Percentiles rank a stretch among this genome's conserved stretches.
These are phyloP conservation scores for Suncus etruscus DNA, from an alignment of 2,113 vertebrate genomes.

Conservation along the genomic window DNA sequence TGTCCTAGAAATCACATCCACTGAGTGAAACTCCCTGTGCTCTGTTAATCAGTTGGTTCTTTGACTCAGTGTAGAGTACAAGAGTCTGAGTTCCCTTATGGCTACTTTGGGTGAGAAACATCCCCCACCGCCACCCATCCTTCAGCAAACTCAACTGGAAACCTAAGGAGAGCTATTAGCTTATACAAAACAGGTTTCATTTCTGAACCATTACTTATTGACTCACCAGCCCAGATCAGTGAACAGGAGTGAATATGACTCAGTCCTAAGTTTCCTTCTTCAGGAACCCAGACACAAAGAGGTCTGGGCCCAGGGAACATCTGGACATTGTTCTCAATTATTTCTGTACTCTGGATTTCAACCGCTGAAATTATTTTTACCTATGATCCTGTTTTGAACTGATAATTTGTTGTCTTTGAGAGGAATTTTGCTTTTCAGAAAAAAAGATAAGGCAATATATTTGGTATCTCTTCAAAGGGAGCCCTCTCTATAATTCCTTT, in stretches of 20 bases:
- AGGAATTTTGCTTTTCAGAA: conserved; percentile 53
- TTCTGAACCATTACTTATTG: conserved; percentile 20
- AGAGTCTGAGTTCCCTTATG: background rate
- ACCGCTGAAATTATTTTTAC: conserved; percentile 55
- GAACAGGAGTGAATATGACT: conserved; percentile 35
- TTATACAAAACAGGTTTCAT: conserved; percentile 35
- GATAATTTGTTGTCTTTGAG: conserved; percentile 50
- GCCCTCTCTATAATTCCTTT: conserved; percentile 2
- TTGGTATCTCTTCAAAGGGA: conserved; percentile 44
- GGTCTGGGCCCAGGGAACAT: background rate
- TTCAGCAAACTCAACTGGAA: background rate
- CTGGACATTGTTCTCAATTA: conserved; percentile 23
- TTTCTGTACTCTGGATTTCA: conserved; percentile 54
- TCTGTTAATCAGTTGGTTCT: background rate
- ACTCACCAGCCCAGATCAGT: conserved; percentile 55
- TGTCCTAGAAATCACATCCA: background rate
- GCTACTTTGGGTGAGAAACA: background rate
- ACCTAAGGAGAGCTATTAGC: background rate
- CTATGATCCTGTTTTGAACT: conserved; percentile 39
- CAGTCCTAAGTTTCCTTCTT: background rate
- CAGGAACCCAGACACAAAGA: no score
- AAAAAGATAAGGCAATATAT: conserved; percentile 44
- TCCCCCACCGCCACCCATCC: background rate
- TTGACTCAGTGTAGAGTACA: background rate
- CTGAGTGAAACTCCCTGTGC: background rate